A percentile compares a stretch with the other conserved stretches of the same genome.
These are phyloP conservation scores for Numida meleagris DNA, from an alignment of 2,113 vertebrate genomes.

Conservation along the genomic window DNA sequence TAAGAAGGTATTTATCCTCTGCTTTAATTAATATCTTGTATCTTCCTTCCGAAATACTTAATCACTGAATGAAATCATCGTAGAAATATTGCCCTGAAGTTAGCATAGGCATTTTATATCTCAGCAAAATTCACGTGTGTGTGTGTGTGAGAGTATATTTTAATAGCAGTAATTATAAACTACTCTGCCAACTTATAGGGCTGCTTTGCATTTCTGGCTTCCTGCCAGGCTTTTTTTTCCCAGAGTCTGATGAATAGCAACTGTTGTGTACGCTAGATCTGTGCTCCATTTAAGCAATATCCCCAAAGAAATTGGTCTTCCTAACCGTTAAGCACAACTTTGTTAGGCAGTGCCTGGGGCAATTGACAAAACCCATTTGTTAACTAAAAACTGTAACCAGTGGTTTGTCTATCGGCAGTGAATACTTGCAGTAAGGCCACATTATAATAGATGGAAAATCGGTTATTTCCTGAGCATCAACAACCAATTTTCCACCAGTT, in stretches of 20 bases:
- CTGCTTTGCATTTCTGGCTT: slow-evolving; percentile 80
- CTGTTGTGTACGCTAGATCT: slow-evolving; percentile 65
- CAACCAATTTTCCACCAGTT: slow-evolving; percentile 80
- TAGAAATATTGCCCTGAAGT: slow-evolving; percentile 74
- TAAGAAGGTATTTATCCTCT: slow-evolving; percentile 75
- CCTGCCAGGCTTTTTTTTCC: slow-evolving; percentile 61
- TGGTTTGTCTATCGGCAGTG: slow-evolving; percentile 56
- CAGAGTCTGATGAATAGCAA: slow-evolving; percentile 78
- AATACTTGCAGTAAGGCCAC: slow-evolving; percentile 44
- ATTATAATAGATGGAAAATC: slow-evolving; percentile 79
- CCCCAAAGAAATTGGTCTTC: slow-evolving; percentile 70
- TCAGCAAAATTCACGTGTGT: slow-evolving; percentile 71
- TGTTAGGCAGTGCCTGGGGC: slow-evolving; percentile 51
- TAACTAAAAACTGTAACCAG: slow-evolving; percentile 75
- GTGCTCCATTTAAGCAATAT: slow-evolving; percentile 73
- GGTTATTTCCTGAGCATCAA: slow-evolving; percentile 77
- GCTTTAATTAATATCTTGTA: slow-evolving; percentile 80
- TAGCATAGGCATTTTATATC: slow-evolving; percentile 69
- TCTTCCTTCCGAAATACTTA: slow-evolving; percentile 78
- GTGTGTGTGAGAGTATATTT: slow-evolving; percentile 59
- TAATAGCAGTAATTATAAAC: slow-evolving; percentile 83
- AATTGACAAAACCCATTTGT: slow-evolving; percentile 67
- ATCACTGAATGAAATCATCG: slow-evolving; percentile 77
- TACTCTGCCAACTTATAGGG: slow-evolving; percentile 78
- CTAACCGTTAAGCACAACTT: slow-evolving; percentile 74